These are phyloP conservation scores for Pseudomyrmex flavicornis DNA, from an alignment of 1,140 invertebrate genomes.

Conservation along the genomic window DNA sequence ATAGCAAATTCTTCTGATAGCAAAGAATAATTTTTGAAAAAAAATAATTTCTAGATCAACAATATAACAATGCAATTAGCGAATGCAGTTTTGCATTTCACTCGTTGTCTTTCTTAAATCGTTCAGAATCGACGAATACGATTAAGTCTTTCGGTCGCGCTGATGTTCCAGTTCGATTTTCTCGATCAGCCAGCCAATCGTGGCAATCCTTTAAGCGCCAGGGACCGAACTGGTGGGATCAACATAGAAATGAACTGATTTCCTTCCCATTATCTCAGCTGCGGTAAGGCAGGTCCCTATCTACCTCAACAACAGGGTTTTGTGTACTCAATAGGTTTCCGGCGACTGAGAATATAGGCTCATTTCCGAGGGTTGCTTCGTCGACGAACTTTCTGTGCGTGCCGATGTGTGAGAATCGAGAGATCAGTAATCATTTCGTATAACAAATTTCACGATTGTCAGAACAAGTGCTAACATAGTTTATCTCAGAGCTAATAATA, in stretches of 20 bases:
- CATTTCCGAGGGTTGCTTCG: conserved; percentile 39
- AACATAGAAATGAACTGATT: conserved; percentile 86
- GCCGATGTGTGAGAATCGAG: conserved; percentile 67
- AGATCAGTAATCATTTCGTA: not conserved
- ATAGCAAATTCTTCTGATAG: too few relatives aligned
- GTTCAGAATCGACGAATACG: conserved; percentile 13
- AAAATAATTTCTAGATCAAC: too few relatives aligned
- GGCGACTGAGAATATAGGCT: conserved; percentile 25
- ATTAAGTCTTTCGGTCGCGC: conserved; percentile 62
- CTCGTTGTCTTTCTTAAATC: not conserved
- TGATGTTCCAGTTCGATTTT: conserved; percentile 82
- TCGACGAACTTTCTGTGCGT: conserved; percentile 59
- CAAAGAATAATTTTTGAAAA: too few relatives aligned
- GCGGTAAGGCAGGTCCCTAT: conserved; percentile 57
- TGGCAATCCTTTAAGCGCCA: conserved; percentile 68
- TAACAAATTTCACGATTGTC: conserved; percentile 28
- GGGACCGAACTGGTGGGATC: conserved; percentile 78
- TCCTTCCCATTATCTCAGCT: conserved; percentile 84
- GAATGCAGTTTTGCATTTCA: conserved; percentile 2
- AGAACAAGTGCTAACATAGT: not conserved
- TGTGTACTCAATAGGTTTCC: conserved; percentile 71
- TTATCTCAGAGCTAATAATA: not conserved
- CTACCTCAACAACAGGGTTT: conserved; percentile 66
- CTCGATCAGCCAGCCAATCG: conserved; percentile 80
- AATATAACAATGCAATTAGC: not conserved